Conservation (phyloP, 2,888 invertebrate genomes). For the Sarcophaga subvicina region DNA sequence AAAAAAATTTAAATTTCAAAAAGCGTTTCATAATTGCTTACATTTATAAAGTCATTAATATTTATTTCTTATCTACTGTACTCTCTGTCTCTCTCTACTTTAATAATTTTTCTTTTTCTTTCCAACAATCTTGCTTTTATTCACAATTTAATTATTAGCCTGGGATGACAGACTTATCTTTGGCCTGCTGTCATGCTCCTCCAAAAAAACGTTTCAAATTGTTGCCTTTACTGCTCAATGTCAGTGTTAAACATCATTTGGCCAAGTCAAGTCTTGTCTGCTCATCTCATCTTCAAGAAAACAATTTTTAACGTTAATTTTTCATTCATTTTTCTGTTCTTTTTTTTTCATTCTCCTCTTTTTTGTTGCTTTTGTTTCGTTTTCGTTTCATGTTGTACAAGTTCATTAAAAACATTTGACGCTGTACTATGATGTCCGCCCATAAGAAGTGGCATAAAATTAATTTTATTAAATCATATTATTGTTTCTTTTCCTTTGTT, state of each 20-base stretch:
- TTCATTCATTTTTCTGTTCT: not conserved
- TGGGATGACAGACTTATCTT: not conserved
- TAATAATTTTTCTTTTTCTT: not conserved
- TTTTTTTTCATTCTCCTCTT: not conserved
- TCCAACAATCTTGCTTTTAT: not conserved
- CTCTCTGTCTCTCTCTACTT: not conserved
- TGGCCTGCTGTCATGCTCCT: not conserved
- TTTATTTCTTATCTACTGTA: slow-evolving; percentile 34
- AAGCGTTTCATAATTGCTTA: slow-evolving; percentile 43
- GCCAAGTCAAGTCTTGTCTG: not conserved
- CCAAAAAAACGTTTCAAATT: slow-evolving; percentile 6
- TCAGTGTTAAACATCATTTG: slow-evolving; percentile 48
- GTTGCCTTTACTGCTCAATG: slow-evolving; percentile 41
- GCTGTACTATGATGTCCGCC: slow-evolving; percentile 21
- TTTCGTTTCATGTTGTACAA: slow-evolving; percentile 29
- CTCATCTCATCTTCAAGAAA: too few relatives aligned
- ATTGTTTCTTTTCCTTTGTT: not conserved
- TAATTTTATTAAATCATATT: not conserved
- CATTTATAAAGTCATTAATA: slow-evolving; percentile 54
- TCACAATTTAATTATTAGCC: slow-evolving; percentile 30
- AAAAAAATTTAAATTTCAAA: not conserved
- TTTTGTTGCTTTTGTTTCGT: not conserved
- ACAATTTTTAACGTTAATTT: slow-evolving; percentile 22
- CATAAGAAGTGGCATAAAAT: slow-evolving; percentile 14
- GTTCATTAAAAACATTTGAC: slow-evolving; percentile 59